A percentile compares a stretch with the other conserved stretches of the same genome.
Evolutionary conservation across 2,888 invertebrate species (phyloP).

Genomic region (Hedya salicella): DNA sequence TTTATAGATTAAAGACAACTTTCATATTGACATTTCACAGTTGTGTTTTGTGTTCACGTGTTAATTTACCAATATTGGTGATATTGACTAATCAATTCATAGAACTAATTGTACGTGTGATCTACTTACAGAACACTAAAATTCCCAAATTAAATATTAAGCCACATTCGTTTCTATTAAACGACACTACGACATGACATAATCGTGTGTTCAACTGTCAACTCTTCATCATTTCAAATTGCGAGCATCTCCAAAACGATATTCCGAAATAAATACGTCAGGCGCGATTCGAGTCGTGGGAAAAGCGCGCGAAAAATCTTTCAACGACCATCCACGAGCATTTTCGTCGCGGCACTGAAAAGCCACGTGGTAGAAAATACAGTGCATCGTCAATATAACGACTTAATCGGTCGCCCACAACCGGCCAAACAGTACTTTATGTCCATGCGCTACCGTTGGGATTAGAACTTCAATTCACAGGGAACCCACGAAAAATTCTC

Average conservation of each 20-base stretch:
- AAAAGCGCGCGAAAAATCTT: conserved; percentile 55
- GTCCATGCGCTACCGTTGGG: conserved; percentile 1
- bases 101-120: neutral
- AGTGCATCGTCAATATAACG: conserved; percentile 46
- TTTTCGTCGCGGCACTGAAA: conserved; percentile 71
- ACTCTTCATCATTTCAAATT: conserved; percentile 33
- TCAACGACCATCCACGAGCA: conserved; percentile 57
- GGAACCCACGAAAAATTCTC: conserved; percentile 22
- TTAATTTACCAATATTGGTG: too few relatives aligned
- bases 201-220: neutral
- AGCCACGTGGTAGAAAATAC: conserved; percentile 67
- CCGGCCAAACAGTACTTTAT: conserved; percentile 42
- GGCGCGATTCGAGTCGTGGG: conserved; percentile 37
- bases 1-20: conserved; percentile 17
- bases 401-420: conserved; percentile 32
- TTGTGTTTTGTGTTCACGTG: neutral
- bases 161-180: conserved; percentile 4
- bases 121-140: conserved; percentile 4
- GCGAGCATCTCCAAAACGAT: conserved; percentile 46
- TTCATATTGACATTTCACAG: neutral
- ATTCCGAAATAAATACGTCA: conserved; percentile 49
- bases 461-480: conserved; percentile 2
- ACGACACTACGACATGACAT: neutral
- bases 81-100: too few relatives aligned
- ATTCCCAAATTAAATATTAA: neutral